These are phyloP conservation scores for Clarias laeviceps DNA, from an alignment of 2,797 vertebrate genomes.

Conservation along the genomic window DNA sequence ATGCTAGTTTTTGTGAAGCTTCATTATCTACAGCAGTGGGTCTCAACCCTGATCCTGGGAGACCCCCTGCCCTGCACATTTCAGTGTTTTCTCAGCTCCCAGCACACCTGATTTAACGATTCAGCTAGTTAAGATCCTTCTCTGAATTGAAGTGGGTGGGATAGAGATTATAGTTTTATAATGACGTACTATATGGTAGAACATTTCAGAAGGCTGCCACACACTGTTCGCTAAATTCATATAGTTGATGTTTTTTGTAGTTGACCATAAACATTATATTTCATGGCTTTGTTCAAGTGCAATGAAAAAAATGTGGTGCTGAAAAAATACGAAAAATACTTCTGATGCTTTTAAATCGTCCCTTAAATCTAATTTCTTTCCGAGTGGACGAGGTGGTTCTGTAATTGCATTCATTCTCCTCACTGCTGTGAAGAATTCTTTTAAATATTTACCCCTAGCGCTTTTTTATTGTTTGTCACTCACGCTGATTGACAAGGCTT, in stretches of 20 bases:
- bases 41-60: too few relatives aligned
- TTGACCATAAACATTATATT: neutral
- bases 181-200: neutral
- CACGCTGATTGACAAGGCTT: conserved; percentile 35
- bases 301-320: conserved; percentile 3
- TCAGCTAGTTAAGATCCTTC: too few relatives aligned
- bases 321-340: neutral
- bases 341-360: conserved; percentile 5
- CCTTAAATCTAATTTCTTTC: conserved; percentile 3
- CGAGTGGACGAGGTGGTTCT: neutral
- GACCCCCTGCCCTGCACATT: too few relatives aligned
- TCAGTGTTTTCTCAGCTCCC: too few relatives aligned
- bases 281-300: neutral
- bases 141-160: too few relatives aligned
- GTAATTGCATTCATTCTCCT: conserved; percentile 14
- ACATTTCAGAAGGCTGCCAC: neutral
- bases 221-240: neutral
- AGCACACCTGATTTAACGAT: too few relatives aligned
- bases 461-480: conserved; percentile 22
- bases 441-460: conserved; percentile 18
- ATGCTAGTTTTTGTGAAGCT: too few relatives aligned
- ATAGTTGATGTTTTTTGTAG: neutral
- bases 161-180: neutral
- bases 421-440: conserved; percentile 10
- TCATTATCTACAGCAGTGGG: too few relatives aligned